Conservation (phyloP, 2,888 invertebrate genomes). For the Aphidoletes aphidimyza region DNA sequence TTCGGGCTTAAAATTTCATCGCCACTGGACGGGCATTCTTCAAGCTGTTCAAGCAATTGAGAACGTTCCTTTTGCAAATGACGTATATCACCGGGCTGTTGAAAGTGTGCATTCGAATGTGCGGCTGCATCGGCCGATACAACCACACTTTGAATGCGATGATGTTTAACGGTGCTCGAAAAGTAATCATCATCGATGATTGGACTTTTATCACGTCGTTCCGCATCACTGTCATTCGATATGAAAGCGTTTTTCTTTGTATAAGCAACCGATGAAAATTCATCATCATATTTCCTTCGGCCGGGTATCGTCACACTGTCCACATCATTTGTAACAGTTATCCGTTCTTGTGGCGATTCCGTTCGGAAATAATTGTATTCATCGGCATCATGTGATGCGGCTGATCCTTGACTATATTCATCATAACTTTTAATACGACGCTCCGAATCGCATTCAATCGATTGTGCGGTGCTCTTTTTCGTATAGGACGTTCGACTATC, state of each 20-base stretch:
- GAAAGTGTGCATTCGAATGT: constrained; percentile 54
- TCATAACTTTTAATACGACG: constrained; percentile 74
- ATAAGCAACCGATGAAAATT: background rate
- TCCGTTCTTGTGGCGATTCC: constrained; percentile 54
- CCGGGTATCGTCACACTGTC: background rate
- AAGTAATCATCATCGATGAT: constrained; percentile 58
- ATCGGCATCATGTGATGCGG: constrained; percentile 74
- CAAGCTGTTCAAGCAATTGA: constrained; percentile 76
- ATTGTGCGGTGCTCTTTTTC: background rate
- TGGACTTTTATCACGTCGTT: constrained; percentile 67
- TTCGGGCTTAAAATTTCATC: constrained; percentile 75
- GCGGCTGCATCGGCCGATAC: constrained; percentile 23
- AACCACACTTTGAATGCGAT: constrained; percentile 55
- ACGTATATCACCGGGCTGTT: constrained; percentile 72
- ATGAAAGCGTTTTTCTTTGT: background rate
- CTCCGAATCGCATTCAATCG: constrained; percentile 55
- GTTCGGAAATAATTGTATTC: constrained; percentile 53
- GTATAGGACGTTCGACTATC: background rate
- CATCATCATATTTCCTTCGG: constrained; percentile 16
- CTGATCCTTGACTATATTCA: constrained; percentile 79
- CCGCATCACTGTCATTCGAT: background rate
- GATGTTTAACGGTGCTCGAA: constrained; percentile 52
- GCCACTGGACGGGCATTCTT: constrained; percentile 77
- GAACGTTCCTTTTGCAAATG: constrained; percentile 77
- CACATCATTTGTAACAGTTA: constrained; percentile 2